Conservation (phyloP, 2,113 vertebrate species). For the Silurus glanis region DNA sequence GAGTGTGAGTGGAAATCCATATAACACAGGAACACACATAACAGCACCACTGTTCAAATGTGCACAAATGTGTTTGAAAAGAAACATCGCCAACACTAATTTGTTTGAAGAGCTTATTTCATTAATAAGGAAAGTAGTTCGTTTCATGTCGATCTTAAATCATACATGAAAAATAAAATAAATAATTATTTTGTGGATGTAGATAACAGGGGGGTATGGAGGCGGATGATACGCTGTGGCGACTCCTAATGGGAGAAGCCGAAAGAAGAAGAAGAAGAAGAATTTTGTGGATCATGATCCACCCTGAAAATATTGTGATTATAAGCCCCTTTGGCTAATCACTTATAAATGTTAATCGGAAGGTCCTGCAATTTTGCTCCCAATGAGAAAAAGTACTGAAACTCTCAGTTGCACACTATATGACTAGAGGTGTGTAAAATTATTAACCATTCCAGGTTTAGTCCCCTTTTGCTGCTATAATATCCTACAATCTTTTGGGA, state of each 20-base stretch:
- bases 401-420: too few relatives aligned
- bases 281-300: background rate
- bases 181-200: background rate
- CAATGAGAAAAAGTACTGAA: background rate
- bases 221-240: too few relatives aligned
- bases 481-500: background rate
- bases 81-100: too few relatives aligned
- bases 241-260: too few relatives aligned
- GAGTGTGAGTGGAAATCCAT: background rate
- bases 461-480: background rate
- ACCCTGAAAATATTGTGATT: background rate
- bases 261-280: too few relatives aligned
- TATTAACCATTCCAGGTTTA: background rate
- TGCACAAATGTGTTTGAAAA: background rate
- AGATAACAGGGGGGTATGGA: too few relatives aligned
- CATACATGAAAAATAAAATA: background rate
- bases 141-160: background rate
- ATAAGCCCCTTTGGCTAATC: background rate
- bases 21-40: background rate
- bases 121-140: background rate
- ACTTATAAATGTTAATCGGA: background rate
- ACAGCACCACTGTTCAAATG: background rate
- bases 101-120: background rate
- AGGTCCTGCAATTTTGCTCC: background rate
- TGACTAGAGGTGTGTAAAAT: background rate